These are phyloP conservation scores for Cyclophora albipunctata DNA, from an alignment of 2,888 invertebrate species.

Conservation along the genomic window DNA sequence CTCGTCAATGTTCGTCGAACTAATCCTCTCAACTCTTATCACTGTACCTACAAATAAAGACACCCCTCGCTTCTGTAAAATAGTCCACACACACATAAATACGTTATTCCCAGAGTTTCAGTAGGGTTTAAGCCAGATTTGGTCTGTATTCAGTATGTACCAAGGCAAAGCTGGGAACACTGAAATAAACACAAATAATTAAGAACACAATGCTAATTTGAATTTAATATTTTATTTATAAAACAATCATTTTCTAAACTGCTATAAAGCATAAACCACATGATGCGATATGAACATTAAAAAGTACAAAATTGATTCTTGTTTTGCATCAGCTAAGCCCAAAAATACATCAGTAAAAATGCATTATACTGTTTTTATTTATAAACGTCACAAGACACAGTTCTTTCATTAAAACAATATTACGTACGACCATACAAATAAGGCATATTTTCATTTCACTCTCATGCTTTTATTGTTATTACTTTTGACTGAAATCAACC, in stretches of 20 bases:
- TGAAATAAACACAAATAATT: constrained; percentile 8
- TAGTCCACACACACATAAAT: too few species aligned
- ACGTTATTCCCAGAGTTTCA: too few species aligned
- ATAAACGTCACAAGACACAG: constrained; percentile 1
- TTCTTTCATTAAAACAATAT: constrained; percentile 1
- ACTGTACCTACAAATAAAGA: too few species aligned
- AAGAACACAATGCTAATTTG: constrained; percentile 52
- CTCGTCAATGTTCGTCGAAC: too few species aligned
- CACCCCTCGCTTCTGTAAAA: too few species aligned
- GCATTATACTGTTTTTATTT: constrained; percentile 1
- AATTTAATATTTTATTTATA: constrained; percentile 35
- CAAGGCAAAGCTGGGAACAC: too few species aligned
- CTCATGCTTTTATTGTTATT: not conserved
- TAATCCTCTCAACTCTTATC: too few species aligned
- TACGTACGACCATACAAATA: constrained; percentile 13
- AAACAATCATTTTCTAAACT: constrained; percentile 44
- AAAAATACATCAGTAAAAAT: constrained; percentile 25
- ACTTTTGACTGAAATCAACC: too few species aligned
- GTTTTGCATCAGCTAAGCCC: constrained; percentile 31
- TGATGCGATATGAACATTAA: constrained; percentile 29
- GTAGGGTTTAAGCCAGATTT: too few species aligned
- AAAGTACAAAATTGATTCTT: constrained; percentile 29
- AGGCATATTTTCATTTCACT: not conserved
- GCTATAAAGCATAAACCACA: constrained; percentile 49
- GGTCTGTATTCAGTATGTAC: too few species aligned